Conservation (phyloP, 1,140 invertebrate genomes). For the Pseudomyrmex pallidus region DNA sequence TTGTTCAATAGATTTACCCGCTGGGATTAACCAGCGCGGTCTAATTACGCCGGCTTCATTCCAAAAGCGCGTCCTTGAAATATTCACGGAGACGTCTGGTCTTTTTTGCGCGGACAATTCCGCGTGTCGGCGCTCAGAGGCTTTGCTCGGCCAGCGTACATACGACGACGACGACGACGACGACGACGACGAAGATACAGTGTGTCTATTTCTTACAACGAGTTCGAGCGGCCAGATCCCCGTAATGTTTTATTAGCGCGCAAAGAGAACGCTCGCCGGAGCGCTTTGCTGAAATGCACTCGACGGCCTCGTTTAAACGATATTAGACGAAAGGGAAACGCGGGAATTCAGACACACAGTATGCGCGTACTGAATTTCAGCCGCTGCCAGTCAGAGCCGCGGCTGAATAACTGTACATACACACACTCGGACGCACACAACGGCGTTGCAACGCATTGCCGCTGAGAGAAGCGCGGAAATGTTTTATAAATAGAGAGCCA, state of each 20-base stretch:
- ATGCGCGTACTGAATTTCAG: neutral
- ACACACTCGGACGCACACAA: no score
- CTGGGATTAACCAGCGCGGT: neutral
- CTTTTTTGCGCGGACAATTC: slow-evolving; percentile 12
- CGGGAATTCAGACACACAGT: no score
- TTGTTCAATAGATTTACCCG: neutral
- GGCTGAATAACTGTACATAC: neutral
- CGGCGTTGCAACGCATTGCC: neutral
- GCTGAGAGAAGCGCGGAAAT: neutral
- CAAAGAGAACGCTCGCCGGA: slow-evolving; percentile 16
- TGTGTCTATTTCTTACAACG: slow-evolving; percentile 15
- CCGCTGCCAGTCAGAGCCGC: neutral
- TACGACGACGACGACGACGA: neutral
- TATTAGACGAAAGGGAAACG: slow-evolving; percentile 37
- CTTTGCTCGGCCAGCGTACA: no score
- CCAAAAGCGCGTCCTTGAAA: slow-evolving; percentile 6
- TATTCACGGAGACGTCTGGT: neutral
- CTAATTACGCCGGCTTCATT: slow-evolving; percentile 2
- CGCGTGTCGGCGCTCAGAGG: slow-evolving; percentile 13
- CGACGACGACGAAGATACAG: neutral
- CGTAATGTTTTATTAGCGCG: slow-evolving; percentile 46
- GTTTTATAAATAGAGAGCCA: neutral
- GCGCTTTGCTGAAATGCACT: slow-evolving; percentile 40
- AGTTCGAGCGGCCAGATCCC: neutral
- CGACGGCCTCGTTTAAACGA: slow-evolving; percentile 16